Base-by-base conservation (phyloP, 2,888 invertebrate species). In the Amblyjoppa proteus region DNA sequence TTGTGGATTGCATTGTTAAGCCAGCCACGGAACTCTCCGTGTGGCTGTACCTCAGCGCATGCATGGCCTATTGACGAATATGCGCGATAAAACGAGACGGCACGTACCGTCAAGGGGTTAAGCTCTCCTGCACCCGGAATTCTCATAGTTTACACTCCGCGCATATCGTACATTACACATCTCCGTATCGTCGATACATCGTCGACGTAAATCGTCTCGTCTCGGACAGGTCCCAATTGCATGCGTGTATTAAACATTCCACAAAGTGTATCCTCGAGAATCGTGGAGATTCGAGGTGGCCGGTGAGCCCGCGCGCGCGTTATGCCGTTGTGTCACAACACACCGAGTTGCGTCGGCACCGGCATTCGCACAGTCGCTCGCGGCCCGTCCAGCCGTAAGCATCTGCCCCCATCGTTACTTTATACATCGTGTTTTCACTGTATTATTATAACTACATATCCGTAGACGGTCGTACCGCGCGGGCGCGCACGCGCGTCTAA, bases 281-380 rank as follows among this genome's bases (percentile, higher is more conserved):
- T 87, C 83, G 86, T 76, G 85, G 69, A 84, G 69, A 84, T 87
- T 81, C 81, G 76, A 70, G 82, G 87, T 81, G 84, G 66, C 77
- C 80, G 81, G 74, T 70, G 70, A 64, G 31, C 64, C 70, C 68
- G 85, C 81, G 85, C 71, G 82, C 84, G 83, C 64, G 84, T 85
- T 88, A 87, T 88, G 87, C 66, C 84, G 86, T 88, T 85, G 87
- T 87, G 86, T 88, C 87, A 86, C 85, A 87, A 80, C 83, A 85
- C 77, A 86, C 85, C 82, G 84, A 70, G 83, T 83, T 73, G 61
- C 61, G 71, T 84, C 68, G 74, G 87, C 78, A 87, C 92, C 92
- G 91, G 93, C 93, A 92, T 84, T 84, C 93, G 92, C 88, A 83
- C 92, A 93, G 93, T 93, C 92, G 92, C 86, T 91, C 90, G 87